A percentile compares a stretch with the other conserved stretches of the same genome.
Evolutionary conservation across 2,888 invertebrate genomes (phyloP).

Genomic region (Amphimallon solstitiale): DNA sequence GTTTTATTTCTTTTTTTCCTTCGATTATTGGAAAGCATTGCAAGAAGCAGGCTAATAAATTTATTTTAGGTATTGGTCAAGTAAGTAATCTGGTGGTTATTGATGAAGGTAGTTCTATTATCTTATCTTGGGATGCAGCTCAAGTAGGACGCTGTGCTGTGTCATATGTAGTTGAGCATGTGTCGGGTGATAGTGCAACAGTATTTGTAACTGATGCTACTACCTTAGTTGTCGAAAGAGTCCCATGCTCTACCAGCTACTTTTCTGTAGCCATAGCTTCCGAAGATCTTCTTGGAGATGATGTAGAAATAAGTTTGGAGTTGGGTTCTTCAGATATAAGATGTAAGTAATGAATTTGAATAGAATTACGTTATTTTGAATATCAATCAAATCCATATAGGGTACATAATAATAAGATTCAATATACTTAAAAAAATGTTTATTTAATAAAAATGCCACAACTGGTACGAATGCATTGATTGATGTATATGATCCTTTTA

Average conservation of each 20-base stretch:
- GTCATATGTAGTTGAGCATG: neutral
- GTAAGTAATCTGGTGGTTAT: neutral
- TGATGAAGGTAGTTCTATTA: constrained; percentile 9
- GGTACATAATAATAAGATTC: too few species aligned
- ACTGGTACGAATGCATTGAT: too few species aligned
- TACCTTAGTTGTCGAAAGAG: constrained; percentile 1
- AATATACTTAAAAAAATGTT: too few species aligned
- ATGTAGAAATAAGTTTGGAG: neutral
- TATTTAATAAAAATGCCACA: too few species aligned
- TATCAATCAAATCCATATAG: too few species aligned
- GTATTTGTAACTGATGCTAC: neutral
- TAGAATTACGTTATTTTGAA: too few species aligned
- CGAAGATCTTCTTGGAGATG: neutral
- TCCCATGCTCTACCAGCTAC: constrained; percentile 19
- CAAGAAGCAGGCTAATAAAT: too few species aligned
- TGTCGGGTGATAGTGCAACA: neutral
- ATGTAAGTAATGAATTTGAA: neutral
- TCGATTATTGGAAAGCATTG: neutral
- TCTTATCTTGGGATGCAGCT: neutral
- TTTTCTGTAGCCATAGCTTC: constrained; percentile 5
- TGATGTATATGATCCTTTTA: too few species aligned
- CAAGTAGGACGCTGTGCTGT: constrained; percentile 7
- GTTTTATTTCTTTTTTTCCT: neutral
- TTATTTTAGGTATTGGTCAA: neutral
- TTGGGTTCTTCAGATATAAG: constrained; percentile 21